These are phyloP conservation scores for Palaemon carinicauda DNA, from an alignment of 1,140 invertebrate species.

Conservation along the genomic window DNA sequence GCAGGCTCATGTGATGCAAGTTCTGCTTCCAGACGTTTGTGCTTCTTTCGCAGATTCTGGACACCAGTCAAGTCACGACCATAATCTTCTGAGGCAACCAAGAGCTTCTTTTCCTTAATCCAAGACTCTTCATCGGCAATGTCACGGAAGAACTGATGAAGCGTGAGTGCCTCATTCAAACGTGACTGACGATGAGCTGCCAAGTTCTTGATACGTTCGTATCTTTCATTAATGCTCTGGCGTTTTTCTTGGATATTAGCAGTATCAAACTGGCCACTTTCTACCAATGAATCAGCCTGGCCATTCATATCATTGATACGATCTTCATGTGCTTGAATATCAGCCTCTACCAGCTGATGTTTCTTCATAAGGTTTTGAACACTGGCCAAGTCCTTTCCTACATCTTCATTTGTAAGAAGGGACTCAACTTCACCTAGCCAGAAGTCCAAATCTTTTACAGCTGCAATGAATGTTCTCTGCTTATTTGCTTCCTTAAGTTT, in stretches of 20 bases:
- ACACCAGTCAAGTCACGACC: conserved; percentile 96
- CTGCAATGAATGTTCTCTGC: conserved; percentile 98
- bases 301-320: conserved; percentile 84
- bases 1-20: conserved; percentile 95
- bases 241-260: conserved; percentile 92
- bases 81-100: conserved; percentile 97
- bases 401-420: conserved; percentile 94
- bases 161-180: conserved; percentile 92
- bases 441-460: conserved; percentile 99
- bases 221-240: conserved; percentile 91
- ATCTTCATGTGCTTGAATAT: conserved; percentile 82
- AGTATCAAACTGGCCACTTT: conserved; percentile 93
- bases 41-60: conserved; percentile 98
- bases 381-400: conserved; percentile 96
- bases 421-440: conserved; percentile 98
- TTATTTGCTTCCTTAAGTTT: conserved; percentile 99
- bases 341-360: conserved; percentile 90
- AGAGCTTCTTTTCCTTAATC: conserved; percentile 99
- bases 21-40: conserved; percentile 96
- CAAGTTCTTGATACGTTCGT: conserved; percentile 90
- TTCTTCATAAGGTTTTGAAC: conserved; percentile 99
- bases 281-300: conserved; percentile 92
- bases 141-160: conserved; percentile 99
- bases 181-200: conserved; percentile 90
- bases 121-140: conserved; percentile 99